These are phyloP conservation scores for Hydrozoanthus tunicans DNA, from an alignment of 64 coral and sea anemone genomes.

Conservation along the genomic window DNA sequence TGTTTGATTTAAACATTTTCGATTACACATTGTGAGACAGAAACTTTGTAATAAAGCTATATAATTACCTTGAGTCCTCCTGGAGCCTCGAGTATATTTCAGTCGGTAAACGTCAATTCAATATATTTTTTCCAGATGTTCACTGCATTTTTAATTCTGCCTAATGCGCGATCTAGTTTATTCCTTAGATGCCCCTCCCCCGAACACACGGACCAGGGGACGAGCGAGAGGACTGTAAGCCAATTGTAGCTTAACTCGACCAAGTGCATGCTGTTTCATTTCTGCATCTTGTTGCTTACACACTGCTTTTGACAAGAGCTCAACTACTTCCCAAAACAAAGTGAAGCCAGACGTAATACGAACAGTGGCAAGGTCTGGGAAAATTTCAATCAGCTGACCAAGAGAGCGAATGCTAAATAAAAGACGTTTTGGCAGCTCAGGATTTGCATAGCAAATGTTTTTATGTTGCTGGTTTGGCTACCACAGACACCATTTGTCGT, in stretches of 20 bases:
- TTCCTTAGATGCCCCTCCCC: too few relatives aligned
- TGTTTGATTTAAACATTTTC: too few relatives aligned
- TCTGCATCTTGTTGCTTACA: conserved; percentile 28
- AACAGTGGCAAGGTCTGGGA: conserved; percentile 18
- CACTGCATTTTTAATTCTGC: background rate
- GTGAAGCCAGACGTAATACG: conserved; percentile 20
- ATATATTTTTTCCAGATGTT: background rate
- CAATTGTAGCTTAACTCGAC: conserved; percentile 38
- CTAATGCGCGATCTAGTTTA: too few relatives aligned
- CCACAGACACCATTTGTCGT: background rate
- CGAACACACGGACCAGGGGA: too few relatives aligned
- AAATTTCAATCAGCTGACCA: conserved; percentile 16
- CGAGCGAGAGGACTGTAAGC: background rate
- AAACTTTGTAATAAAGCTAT: background rate
- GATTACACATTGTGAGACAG: too few relatives aligned
- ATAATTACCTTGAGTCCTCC: conserved; percentile 8
- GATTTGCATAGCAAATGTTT: conserved; percentile 23
- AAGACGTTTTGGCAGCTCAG: conserved; percentile 27
- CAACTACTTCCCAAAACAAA: conserved; percentile 27
- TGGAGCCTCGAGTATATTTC: background rate
- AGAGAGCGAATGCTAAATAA: conserved; percentile 15
- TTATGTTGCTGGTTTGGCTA: conserved; percentile 18
- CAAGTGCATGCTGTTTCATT: conserved; percentile 37
- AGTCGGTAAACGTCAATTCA: background rate
- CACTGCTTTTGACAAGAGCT: conserved; percentile 22